Evolutionary conservation across 1,140 invertebrate genomes (phyloP), one percentile per base, ranked within the genome.

Genomic region (Apis cerana): DNA sequence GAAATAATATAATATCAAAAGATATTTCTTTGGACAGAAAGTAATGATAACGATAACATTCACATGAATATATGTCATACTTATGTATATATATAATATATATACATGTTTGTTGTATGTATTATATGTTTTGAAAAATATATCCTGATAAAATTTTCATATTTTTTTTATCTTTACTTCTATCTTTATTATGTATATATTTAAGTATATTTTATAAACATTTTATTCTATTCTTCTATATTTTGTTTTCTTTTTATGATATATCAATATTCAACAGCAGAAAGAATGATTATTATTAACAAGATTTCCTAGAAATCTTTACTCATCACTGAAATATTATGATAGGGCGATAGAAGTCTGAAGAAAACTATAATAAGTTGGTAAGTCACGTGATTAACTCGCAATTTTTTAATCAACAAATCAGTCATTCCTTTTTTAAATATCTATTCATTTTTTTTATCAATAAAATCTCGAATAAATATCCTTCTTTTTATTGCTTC

Each of bases 41-140:
- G 79, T 69, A 81, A 81, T 79, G 84, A 77, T 75, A 84, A 88
- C 85, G 85, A 91, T 91, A 92, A 91, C 87, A 87, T 85, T 78
- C 81, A 85, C 89, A 91, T 92, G 91, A 91, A 88, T 88, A 85
- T 83, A 83, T 86, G 33, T 15, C 12, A 23, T 27, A 8, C 19
- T 19, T 15, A 33, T 19, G 13, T 54, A 33, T 74, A 75, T 17
- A 23, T 33, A 27, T n/a, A n/a, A n/a, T n/a, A n/a, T n/a, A n/a
- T n/a, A n/a, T n/a, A n/a, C n/a, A n/a, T n/a, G n/a, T n/a, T n/a
- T n/a, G 27, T 33, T 33, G 2, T 43, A 8, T 43, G 0, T 33
- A 70, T 52, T 21, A 17, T 17, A 58, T 17, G 17, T 72, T 43
- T 27, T 15, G 5, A 43, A 12, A 15, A 48, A 48, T 21, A 4